These are phyloP conservation scores for Sinelater perroti DNA, from an alignment of 2,888 invertebrate species.

Conservation along the genomic window DNA sequence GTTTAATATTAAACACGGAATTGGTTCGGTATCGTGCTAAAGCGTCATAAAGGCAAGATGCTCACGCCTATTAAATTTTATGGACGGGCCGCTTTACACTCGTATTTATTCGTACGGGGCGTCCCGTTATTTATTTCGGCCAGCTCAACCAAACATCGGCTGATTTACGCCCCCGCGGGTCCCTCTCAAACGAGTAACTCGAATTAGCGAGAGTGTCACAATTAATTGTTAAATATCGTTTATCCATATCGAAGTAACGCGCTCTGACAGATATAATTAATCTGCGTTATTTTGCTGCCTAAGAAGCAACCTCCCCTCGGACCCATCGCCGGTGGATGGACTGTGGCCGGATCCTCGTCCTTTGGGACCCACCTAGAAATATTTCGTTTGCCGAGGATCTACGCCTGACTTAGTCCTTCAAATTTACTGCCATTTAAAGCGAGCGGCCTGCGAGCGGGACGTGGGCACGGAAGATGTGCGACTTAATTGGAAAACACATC, in stretches of 20 bases:
- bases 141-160: too few relatives aligned
- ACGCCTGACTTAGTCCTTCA: conserved; percentile 16
- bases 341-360: conserved; percentile 45
- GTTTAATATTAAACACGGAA: conserved; percentile 36
- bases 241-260: conserved; percentile 60
- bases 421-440: too few relatives aligned
- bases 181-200: conserved; percentile 38
- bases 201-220: conserved; percentile 56
- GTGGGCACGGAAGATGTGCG: too few relatives aligned
- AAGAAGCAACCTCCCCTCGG: conserved; percentile 58
- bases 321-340: conserved; percentile 53
- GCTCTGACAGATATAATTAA: conserved; percentile 62
- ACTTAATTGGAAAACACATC: too few relatives aligned
- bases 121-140: too few relatives aligned
- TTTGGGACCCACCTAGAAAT: conserved; percentile 45
- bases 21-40: conserved; percentile 16
- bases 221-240: conserved; percentile 63
- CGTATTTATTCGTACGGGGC: background rate
- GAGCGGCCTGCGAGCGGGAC: too few relatives aligned
- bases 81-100: background rate
- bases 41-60: conserved; percentile 21
- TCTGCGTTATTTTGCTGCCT: conserved; percentile 60
- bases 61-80: conserved; percentile 20
- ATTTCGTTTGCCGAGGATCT: conserved; percentile 43
- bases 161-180: conserved; percentile 9